These are phyloP conservation scores for Siderastrea siderea DNA, from an alignment of 92 coral and sea anemone species.

Conservation along the genomic window DNA sequence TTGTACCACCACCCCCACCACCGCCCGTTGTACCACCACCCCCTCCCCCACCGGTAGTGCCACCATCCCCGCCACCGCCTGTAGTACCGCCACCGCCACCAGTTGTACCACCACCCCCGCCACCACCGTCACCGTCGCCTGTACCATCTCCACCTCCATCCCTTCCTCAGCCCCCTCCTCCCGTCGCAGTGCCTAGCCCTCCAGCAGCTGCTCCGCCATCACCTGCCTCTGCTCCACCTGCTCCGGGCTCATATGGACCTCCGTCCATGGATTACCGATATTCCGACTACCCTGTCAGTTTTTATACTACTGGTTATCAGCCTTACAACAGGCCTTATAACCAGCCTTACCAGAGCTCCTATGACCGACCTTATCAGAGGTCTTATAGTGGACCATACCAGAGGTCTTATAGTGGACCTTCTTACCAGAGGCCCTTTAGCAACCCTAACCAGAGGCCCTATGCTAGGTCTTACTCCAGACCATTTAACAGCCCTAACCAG, in stretches of 20 bases:
- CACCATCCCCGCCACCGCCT: constrained; percentile 28
- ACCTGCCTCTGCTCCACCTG: constrained; percentile 30
- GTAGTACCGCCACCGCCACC: constrained; percentile 9
- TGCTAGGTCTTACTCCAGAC: neutral
- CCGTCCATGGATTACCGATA: constrained; percentile 42
- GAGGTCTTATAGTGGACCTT: neutral
- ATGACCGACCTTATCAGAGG: neutral
- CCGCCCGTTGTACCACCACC: constrained; percentile 24
- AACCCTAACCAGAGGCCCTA: neutral
- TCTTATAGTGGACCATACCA: neutral
- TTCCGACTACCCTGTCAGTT: constrained; percentile 23
- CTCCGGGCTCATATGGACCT: constrained; percentile 30
- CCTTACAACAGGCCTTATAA: constrained; percentile 14
- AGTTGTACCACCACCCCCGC: constrained; percentile 9
- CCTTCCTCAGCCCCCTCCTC: constrained; percentile 25
- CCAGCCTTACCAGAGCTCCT: neutral
- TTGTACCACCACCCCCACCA: constrained; percentile 8
- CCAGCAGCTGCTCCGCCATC: constrained; percentile 14
- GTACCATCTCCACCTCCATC: constrained; percentile 40
- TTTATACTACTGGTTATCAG: constrained; percentile 2
- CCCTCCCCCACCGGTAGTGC: neutral
- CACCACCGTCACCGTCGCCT: constrained; percentile 20
- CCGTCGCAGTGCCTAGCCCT: constrained; percentile 16
- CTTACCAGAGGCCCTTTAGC: neutral
- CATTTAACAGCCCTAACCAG: neutral